Evolutionary conservation across 2,888 invertebrate species (phyloP), one percentile per base, ranked within the genome.

Genomic region (Ganaspis brasiliensis): DNA sequence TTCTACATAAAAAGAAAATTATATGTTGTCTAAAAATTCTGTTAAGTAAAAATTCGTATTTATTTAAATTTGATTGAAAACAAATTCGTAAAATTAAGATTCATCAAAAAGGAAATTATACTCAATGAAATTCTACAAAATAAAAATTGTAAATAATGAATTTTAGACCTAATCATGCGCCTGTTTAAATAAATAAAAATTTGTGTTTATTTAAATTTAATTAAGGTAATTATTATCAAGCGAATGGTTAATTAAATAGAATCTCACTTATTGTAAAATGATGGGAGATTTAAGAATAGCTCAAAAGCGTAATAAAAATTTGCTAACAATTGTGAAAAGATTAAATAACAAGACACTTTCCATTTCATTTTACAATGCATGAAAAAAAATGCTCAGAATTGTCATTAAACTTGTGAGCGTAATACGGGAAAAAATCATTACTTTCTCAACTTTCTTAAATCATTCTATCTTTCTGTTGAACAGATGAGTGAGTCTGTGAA

Each of bases 401-500:
- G 35, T 14, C 16, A 73, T 59, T 56, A 73, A 56, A 45, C 40
- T 16, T 67, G 45, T 67, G 67, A 67, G 67, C 24, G 67, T 67
- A 45, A 67, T 67, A 45, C 31, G 55, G 52, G 31, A 45, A 72
- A 56, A 52, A 67, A 72, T 73, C n/a, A 72, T 56, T 35, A 61
- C n/a, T 10, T 49, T 55, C 55, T 59, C 52, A 72, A 55, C 57
- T 52, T 55, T 49, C 63, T 71, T 75, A 72, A 16, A 72, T 59
- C 71, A 49, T 73, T 83, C 86, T 31, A 49, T 67, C 67, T 67
- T 67, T 67, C 67, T 67, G 67, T 67, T 67, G n/a, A 67, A 67
- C 81, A 91, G 91, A 91, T 91, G 91, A 90, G 90, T 77, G 96
- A 96, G 91, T 93, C 95, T 86, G 96, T 97, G 73, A 96, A 96